Conservation (phyloP, 2,113 vertebrate species). For the Chlamydotis undulata region DNA sequence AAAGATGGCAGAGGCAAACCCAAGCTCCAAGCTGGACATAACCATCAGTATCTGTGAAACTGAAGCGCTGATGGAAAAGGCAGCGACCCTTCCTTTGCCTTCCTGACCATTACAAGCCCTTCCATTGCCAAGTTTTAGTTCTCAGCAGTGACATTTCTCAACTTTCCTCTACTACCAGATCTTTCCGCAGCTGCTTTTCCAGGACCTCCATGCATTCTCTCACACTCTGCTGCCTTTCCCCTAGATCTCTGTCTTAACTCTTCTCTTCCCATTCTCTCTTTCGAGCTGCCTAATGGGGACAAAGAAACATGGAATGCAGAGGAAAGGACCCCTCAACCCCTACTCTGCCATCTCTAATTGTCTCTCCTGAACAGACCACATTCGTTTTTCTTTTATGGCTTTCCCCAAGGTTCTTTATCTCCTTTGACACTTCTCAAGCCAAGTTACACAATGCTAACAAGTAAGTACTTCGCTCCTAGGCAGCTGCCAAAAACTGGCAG, state of each 20-base stretch:
- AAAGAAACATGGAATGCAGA: neutral
- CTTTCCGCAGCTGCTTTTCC: neutral
- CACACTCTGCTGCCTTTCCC: neutral
- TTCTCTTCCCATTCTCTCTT: neutral
- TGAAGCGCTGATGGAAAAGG: neutral
- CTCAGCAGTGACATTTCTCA: neutral
- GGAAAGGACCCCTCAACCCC: neutral
- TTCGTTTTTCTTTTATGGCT: neutral
- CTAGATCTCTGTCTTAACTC: rapidly evolving
- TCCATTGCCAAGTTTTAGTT: neutral
- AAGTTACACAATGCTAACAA: neutral
- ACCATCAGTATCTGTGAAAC: neutral
- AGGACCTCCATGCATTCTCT: neutral
- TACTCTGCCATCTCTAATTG: neutral
- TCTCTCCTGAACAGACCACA: neutral
- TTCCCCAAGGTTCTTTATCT: neutral
- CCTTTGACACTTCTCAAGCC: neutral
- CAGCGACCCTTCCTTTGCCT: neutral
- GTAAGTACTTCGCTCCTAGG: neutral
- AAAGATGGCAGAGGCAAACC: neutral
- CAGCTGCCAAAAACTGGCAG: neutral
- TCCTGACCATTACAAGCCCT: neutral
- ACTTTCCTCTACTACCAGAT: neutral
- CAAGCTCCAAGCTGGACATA: neutral
- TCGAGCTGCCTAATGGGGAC: neutral